Evolutionary conservation across 2,113 vertebrate species (phyloP).

Genomic region (Monarcha castaneiventris): DNA sequence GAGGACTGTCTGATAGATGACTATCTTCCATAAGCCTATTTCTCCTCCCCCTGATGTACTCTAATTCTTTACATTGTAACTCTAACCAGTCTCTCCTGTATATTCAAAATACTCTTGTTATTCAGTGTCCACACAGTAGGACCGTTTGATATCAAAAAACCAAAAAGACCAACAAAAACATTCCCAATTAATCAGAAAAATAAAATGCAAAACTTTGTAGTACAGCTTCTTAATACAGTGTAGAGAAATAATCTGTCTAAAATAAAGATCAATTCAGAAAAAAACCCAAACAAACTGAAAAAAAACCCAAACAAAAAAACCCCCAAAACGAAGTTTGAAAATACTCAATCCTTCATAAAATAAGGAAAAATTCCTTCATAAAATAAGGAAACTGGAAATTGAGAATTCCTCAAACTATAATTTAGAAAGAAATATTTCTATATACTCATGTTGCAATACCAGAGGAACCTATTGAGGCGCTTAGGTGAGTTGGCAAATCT

Average conservation of each 20-base stretch:
- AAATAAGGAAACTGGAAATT: not conserved
- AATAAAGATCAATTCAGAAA: not conserved
- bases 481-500: not conserved
- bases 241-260: not conserved
- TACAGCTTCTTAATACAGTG: not conserved
- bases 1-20: not conserved
- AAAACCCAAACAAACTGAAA: rapidly evolving
- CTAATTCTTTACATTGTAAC: not conserved
- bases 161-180: not conserved
- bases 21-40: not conserved
- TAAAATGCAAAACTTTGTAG: not conserved
- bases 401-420: not conserved
- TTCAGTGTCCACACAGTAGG: not conserved
- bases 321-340: not conserved
- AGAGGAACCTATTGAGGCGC: not conserved
- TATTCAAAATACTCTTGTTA: not conserved
- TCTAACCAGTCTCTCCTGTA: not conserved
- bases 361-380: not conserved
- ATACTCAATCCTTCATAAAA: not conserved
- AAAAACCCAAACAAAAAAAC: not conserved
- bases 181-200: not conserved
- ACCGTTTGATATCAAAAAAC: not conserved
- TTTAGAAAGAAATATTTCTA: not conserved
- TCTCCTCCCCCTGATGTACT: not conserved
- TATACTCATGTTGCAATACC: not conserved